Evolutionary conservation across 1,140 invertebrate genomes (phyloP).

Genomic region (Cyrtorhinus lividipennis): DNA sequence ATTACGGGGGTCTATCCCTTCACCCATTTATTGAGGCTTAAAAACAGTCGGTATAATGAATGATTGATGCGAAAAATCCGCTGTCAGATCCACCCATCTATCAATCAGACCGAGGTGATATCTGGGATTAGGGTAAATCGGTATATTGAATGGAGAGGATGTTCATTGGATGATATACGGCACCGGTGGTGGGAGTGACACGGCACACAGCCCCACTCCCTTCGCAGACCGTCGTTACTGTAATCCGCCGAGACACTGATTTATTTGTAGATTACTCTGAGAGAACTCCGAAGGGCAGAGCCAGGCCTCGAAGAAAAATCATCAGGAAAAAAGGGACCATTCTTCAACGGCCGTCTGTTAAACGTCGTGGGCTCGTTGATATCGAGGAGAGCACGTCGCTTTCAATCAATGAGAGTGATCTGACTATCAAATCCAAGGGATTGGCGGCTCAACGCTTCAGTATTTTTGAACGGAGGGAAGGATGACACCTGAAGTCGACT

Average conservation of each 20-base stretch:
- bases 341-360: background rate
- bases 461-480: too few relatives aligned
- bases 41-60: too few relatives aligned
- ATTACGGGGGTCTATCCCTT: too few relatives aligned
- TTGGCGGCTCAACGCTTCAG: too few relatives aligned
- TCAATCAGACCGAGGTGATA: background rate
- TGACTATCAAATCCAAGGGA: background rate
- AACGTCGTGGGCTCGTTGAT: background rate
- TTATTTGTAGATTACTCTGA: background rate
- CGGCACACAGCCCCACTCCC: background rate
- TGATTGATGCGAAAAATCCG: background rate
- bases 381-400: background rate
- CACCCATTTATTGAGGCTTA: too few relatives aligned
- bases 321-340: background rate
- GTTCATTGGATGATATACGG: background rate
- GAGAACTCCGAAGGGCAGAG: background rate
- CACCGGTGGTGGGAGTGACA: background rate
- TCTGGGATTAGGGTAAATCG: background rate
- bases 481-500: too few relatives aligned
- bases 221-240: background rate
- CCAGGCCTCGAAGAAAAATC: background rate
- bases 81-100: background rate
- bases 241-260: background rate
- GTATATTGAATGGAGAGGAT: background rate
- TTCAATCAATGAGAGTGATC: background rate